Conservation (phyloP, 2,113 vertebrate genomes). For the Bufo bufo region DNA sequence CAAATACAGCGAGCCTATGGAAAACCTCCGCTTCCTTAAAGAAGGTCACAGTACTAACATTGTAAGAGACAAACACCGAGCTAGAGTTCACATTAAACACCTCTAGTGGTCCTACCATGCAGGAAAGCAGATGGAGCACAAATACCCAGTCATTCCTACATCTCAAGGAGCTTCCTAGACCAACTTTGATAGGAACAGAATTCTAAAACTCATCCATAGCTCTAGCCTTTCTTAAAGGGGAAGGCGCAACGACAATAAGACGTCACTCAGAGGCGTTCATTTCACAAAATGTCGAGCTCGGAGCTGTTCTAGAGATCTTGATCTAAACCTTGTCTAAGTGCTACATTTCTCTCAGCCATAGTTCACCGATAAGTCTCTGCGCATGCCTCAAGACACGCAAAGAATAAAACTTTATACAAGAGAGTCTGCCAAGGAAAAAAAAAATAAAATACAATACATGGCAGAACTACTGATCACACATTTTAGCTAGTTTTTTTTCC, state of each 20-base stretch:
- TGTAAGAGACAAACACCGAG: conserved; percentile 76
- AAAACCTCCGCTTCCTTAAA: conserved; percentile 59
- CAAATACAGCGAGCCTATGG: neutral
- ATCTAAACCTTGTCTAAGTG: conserved; percentile 78
- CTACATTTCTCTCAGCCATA: conserved; percentile 76
- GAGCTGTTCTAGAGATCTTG: conserved; percentile 66
- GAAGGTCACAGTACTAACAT: conserved; percentile 76
- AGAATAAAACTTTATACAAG: conserved; percentile 72
- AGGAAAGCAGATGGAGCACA: conserved; percentile 17
- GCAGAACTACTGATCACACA: conserved; percentile 83
- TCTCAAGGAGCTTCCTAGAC: neutral
- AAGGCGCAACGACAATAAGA: neutral
- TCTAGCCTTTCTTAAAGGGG: conserved; percentile 59
- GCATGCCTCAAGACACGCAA: conserved; percentile 69
- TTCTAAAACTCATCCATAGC: conserved; percentile 44
- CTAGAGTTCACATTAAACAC: conserved; percentile 78
- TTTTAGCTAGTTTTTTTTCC: conserved; percentile 67
- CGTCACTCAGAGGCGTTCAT: conserved; percentile 67
- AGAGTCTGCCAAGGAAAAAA: conserved; percentile 75
- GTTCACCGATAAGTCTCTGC: conserved; percentile 65
- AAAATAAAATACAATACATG: conserved; percentile 75
- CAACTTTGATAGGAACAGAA: neutral
- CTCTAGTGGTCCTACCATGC: conserved; percentile 81
- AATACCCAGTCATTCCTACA: neutral
- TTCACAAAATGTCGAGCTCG: conserved; percentile 69